Evolutionary conservation across 2,888 invertebrate species (phyloP).

Genomic region (Sphinx pinastri): DNA sequence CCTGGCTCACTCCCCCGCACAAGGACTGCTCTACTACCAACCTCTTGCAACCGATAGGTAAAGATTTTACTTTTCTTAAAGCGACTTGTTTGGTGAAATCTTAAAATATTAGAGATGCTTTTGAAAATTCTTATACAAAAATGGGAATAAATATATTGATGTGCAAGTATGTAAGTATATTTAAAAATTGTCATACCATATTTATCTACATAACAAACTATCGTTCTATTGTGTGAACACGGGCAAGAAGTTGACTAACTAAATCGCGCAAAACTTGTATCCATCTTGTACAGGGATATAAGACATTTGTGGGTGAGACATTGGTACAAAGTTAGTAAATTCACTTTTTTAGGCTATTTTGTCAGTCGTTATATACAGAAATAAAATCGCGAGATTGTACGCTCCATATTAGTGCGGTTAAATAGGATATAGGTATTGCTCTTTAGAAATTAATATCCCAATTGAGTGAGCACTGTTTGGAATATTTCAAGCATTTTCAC

Average conservation of each 20-base stretch:
- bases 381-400: no score
- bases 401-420: no score
- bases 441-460: no score
- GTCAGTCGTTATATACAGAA: not conserved
- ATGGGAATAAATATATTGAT: no score
- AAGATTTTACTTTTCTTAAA: not conserved
- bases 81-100: no score
- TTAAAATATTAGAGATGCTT: no score
- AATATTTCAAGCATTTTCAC: no score
- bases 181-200: not conserved
- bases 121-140: no score
- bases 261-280: not conserved
- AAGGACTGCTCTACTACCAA: slow-evolving; percentile 87
- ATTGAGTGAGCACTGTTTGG: no score
- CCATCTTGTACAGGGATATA: not conserved
- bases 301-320: no score
- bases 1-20: slow-evolving; percentile 86
- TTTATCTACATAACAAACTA: not conserved
- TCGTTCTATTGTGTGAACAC: not conserved
- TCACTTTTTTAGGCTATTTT: not conserved
- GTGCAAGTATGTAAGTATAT: no score
- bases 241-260: not conserved
- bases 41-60: slow-evolving; percentile 89
- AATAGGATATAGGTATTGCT: no score
- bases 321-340: not conserved